phyloP scores from a whole-genome alignment of 2,888 invertebrate genomes.

The Lysandra bellargus region DNA sequence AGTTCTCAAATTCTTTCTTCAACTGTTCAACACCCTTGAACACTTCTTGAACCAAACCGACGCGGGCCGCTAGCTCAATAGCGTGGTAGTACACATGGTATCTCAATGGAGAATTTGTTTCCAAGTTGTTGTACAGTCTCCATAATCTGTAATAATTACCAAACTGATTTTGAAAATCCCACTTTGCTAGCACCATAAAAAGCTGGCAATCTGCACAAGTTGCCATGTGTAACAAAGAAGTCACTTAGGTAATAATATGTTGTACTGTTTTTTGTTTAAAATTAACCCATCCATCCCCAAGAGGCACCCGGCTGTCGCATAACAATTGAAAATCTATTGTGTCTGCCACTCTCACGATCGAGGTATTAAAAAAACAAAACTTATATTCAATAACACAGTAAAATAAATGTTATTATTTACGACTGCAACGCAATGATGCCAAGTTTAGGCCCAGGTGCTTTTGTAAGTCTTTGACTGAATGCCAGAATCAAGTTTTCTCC shows the following conservation, averaged over 20 bases:
- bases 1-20: slow-evolving; percentile 88
- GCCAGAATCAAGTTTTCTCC: slow-evolving; percentile 93
- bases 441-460: slow-evolving; percentile 90
- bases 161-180: no score
- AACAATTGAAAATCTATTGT: no score
- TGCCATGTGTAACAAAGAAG: no score
- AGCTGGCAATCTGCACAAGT: no score
- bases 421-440: slow-evolving; percentile 91
- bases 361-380: not conserved
- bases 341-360: no score
- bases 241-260: no score
- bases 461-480: slow-evolving; percentile 95
- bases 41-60: slow-evolving; percentile 91
- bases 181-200: no score
- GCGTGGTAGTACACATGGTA: slow-evolving; percentile 97
- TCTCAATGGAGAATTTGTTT: slow-evolving; percentile 89
- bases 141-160: slow-evolving; percentile 82
- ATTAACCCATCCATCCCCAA: no score
- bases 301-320: no score
- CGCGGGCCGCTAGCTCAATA: slow-evolving; percentile 92
- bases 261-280: no score
- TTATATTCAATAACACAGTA: not conserved
- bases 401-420: slow-evolving; percentile 75
- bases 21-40: slow-evolving; percentile 92
- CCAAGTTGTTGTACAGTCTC: slow-evolving; percentile 95